A percentile compares a stretch with the other conserved stretches of the same genome.
Conservation (phyloP, 2,113 vertebrate genomes). For the Mastomys natalensis region DNA sequence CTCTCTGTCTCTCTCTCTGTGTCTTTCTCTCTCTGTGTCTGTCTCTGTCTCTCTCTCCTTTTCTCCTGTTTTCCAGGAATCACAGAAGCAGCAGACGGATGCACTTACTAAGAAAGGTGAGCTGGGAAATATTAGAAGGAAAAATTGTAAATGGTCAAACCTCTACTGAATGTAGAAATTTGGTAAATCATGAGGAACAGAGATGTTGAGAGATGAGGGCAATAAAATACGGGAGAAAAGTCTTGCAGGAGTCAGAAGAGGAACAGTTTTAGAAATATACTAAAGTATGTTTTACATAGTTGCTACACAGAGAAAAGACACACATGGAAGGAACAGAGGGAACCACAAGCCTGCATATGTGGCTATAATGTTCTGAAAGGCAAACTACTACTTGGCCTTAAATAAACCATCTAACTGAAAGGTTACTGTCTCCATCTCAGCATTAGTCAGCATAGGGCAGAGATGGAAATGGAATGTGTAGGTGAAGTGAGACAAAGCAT, state of each 20-base stretch:
- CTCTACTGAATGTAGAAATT: background rate
- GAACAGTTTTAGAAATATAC: background rate
- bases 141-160: background rate
- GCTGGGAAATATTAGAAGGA: background rate
- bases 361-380: background rate
- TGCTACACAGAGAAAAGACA: background rate
- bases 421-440: constrained; percentile 20
- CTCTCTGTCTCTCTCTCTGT: too few species aligned
- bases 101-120: background rate
- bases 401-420: constrained; percentile 7
- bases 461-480: constrained; percentile 28
- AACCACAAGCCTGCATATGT: background rate
- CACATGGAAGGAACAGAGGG: background rate
- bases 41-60: too few species aligned
- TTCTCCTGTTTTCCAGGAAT: background rate
- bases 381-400: constrained; percentile 34
- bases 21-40: too few species aligned
- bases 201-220: background rate
- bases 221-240: background rate
- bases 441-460: background rate
- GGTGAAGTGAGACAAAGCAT: background rate
- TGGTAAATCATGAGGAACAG: background rate
- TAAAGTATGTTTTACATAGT: background rate
- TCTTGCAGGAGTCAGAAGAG: background rate
- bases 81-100: background rate